Evolutionary conservation across 2,888 invertebrate species (phyloP).

Genomic region (Thera obeliscata): DNA sequence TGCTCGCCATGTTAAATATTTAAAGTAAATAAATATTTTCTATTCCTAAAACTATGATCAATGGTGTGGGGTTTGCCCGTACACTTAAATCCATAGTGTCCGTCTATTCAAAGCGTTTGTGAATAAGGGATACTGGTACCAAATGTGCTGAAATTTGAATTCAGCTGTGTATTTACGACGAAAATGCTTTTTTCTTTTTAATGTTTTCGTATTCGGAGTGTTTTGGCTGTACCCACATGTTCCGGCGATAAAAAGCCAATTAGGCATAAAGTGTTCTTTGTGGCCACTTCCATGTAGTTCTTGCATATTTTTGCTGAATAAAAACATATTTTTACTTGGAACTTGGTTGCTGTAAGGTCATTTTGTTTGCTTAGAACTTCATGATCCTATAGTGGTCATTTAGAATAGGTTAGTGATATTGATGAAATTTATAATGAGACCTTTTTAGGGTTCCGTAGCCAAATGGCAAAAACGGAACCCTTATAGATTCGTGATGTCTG

Average conservation of each 20-base stretch:
- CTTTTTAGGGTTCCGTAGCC: too few relatives aligned
- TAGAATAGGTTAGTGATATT: too few relatives aligned
- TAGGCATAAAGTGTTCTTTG: constrained; percentile 28
- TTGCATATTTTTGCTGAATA: constrained; percentile 17
- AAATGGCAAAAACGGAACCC: too few relatives aligned
- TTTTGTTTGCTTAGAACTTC: background rate
- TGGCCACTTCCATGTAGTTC: constrained; percentile 17
- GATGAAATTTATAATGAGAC: too few relatives aligned
- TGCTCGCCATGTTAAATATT: too few relatives aligned
- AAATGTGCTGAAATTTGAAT: constrained; percentile 34
- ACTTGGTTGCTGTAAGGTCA: background rate
- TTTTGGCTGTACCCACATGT: constrained; percentile 31
- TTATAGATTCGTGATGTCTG: too few relatives aligned
- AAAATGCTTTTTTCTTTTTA: constrained; percentile 31
- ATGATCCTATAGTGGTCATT: too few relatives aligned
- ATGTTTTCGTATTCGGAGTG: constrained; percentile 26
- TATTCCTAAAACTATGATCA: too few relatives aligned
- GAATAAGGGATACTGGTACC: constrained; percentile 16
- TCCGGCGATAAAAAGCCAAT: constrained; percentile 36
- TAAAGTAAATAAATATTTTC: too few relatives aligned
- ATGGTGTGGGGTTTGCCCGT: too few relatives aligned
- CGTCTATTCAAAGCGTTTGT: constrained; percentile 1
- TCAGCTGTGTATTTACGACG: constrained; percentile 33
- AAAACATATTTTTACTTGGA: constrained; percentile 2
- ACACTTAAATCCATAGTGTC: too few relatives aligned